Percentiles rank a stretch among this genome's conserved stretches.
phyloP scores from a whole-genome alignment of 2,797 vertebrate species.

The Pseudotriccus pelzelni region DNA sequence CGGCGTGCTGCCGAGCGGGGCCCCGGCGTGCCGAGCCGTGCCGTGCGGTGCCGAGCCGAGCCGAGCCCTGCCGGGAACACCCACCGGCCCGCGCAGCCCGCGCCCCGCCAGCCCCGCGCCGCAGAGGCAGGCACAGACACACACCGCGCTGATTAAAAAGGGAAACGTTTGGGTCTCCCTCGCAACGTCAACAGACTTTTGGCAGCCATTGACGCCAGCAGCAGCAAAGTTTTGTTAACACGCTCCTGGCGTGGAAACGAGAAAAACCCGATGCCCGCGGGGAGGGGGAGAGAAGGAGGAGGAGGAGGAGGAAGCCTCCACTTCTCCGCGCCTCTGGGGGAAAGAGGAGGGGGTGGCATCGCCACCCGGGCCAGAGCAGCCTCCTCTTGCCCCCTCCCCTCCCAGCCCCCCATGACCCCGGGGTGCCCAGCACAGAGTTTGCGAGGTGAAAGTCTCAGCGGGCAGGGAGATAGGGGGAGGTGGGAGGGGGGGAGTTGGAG shows the following conservation, averaged over 20 bases:
- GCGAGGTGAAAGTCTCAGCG: not conserved
- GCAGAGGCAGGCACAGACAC: not conserved
- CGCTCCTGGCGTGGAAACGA: conserved; percentile 57
- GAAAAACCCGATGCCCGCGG: conserved; percentile 48
- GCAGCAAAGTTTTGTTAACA: conserved; percentile 56
- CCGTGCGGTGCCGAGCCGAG: not conserved
- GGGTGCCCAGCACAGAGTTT: not conserved
- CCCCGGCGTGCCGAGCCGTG: not conserved
- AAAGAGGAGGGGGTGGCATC: not conserved
- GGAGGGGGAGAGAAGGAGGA: not conserved
- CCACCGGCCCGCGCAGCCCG: not conserved
- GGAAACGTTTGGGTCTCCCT: conserved; percentile 60
- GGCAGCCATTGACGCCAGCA: conserved; percentile 60
- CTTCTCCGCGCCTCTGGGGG: not conserved
- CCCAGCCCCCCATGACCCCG: not conserved
- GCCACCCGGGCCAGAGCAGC: not conserved
- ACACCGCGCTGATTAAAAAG: conserved; percentile 6
- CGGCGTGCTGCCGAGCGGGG: not conserved
- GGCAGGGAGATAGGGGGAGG: not conserved
- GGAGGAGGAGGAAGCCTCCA: not conserved
- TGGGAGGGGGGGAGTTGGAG: not conserved
- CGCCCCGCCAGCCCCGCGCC: not conserved
- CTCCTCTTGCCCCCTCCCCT: not conserved
- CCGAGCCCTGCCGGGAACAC: not conserved
- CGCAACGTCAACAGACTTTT: conserved; percentile 65